Evolutionary conservation across 2,888 invertebrate species (phyloP), one percentile per base, ranked within the genome.

Genomic region (Habrosyne pyritoides): DNA sequence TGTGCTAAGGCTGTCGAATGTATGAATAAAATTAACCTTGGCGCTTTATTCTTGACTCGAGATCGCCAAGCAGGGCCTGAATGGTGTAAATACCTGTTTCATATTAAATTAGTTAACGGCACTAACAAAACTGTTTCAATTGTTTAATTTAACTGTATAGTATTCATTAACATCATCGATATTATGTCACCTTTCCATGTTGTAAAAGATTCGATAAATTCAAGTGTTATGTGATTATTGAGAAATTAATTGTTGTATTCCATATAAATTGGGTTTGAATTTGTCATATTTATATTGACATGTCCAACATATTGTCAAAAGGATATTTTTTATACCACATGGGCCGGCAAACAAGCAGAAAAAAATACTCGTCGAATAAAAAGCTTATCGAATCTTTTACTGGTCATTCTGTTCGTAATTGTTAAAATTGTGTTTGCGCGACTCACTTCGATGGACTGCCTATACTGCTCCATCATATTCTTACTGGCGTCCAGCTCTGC

Each of bases 81-180:
- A 90, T 90, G 84, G 83, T 88, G 89, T 86, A 90, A 91, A 90
- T 81, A 90, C 89, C 91, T 90, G 90, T 89, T 87, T 87, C 89
- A 90, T 80, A 90, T 91, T 84, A 87, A 89, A 89, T 74, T 86
- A 81, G 84, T 89, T 87, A 87, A 87, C 84, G 80, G 86, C 69
- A 88, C 87, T 87, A 87, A 85, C 83, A 79, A 69, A 67, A 64
- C 53, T 48, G 50, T 36, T 26, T 42, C 18, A 21, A 42, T 26
- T 10, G 10, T 54, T 10, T 12, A 12, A 4, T 18, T 10, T 33
- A 54, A 14, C 30, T 21, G 2, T 42, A 12, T 36, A 18, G 48
- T 48, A 26, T 50, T 5, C 8, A 48, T n/a, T 28, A 24, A 53
- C 42, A 36, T 22, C 24, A 7, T 30, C 5, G 12, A 21, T 26